Percentiles rank a stretch among this genome's conserved stretches.
These are phyloP conservation scores for Drosophila equinoxialis DNA, from an alignment of 1,140 invertebrate genomes.

Conservation along the genomic window DNA sequence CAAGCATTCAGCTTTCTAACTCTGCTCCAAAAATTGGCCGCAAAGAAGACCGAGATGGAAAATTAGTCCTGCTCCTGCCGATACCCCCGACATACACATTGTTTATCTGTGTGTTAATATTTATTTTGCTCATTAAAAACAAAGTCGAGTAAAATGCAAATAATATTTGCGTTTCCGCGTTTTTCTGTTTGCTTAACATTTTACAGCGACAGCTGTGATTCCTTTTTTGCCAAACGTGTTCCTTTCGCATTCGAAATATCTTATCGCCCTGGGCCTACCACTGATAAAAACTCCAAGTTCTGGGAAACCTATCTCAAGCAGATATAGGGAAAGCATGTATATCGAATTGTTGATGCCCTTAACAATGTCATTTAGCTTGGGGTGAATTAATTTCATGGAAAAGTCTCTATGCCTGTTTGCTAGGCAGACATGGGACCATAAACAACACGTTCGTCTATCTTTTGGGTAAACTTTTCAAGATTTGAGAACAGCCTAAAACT, in stretches of 20 bases:
- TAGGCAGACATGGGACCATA: neutral
- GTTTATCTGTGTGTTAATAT: slow-evolving; percentile 51
- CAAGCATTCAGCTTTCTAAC: slow-evolving; percentile 81
- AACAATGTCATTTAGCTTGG: neutral
- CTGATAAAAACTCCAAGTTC: slow-evolving; percentile 51
- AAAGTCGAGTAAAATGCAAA: slow-evolving; percentile 62
- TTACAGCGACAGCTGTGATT: slow-evolving; percentile 19
- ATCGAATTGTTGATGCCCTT: slow-evolving; percentile 38
- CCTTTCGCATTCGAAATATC: neutral
- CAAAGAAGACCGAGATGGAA: slow-evolving; percentile 86
- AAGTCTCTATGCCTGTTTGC: neutral
- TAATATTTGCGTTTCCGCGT: slow-evolving; percentile 70
- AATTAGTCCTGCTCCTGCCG: slow-evolving; percentile 13
- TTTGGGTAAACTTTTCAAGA: slow-evolving; percentile 50
- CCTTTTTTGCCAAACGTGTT: neutral
- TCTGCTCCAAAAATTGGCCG: slow-evolving; percentile 85
- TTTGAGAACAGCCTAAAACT: slow-evolving; percentile 54
- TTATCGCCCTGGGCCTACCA: slow-evolving; percentile 44
- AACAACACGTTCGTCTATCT: slow-evolving; percentile 40
- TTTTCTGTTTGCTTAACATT: slow-evolving; percentile 55
- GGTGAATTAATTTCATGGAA: neutral
- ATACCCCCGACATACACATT: slow-evolving; percentile 8
- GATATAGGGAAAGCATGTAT: slow-evolving; percentile 14
- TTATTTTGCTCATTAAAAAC: slow-evolving; percentile 73
- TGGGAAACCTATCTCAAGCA: slow-evolving; percentile 18